Percentiles rank a stretch among this genome's conserved stretches.
Conservation (phyloP, 2,888 invertebrate species). For the Rhagium mordax region DNA sequence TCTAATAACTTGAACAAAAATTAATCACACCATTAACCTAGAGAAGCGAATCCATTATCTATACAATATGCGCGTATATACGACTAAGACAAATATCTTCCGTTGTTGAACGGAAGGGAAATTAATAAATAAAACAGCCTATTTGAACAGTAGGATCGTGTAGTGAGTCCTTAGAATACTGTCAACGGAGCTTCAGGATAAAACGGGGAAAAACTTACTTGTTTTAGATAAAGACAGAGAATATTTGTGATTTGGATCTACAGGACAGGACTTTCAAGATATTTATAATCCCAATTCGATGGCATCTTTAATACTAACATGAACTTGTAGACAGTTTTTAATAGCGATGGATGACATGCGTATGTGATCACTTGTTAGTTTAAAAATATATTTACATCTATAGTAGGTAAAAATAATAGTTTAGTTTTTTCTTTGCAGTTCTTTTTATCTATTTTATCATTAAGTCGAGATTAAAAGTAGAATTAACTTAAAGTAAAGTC, state of each 20-base stretch:
- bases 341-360: no score
- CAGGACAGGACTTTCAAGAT: not conserved
- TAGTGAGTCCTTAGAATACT: conserved; percentile 20
- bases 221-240: not conserved
- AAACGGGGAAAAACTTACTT: not conserved
- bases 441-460: no score
- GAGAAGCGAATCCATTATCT: conserved; percentile 61
- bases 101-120: conserved; percentile 10
- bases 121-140: conserved; percentile 26
- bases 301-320: no score
- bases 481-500: no score
- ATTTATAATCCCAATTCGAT: not conserved
- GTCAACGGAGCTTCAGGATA: not conserved
- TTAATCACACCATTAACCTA: conserved; percentile 59
- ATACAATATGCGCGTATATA: conserved; percentile 53
- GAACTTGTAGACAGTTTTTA: no score
- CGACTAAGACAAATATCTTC: conserved; percentile 57
- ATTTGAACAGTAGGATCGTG: conserved; percentile 20
- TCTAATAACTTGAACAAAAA: conserved; percentile 58
- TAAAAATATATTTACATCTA: no score
- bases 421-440: no score
- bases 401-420: no score
- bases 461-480: no score
- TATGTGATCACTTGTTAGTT: no score
- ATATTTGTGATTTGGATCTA: not conserved